These are phyloP conservation scores for Rhegmatorhina hoffmannsi DNA, from an alignment of 2,113 vertebrate genomes.

Conservation along the genomic window DNA sequence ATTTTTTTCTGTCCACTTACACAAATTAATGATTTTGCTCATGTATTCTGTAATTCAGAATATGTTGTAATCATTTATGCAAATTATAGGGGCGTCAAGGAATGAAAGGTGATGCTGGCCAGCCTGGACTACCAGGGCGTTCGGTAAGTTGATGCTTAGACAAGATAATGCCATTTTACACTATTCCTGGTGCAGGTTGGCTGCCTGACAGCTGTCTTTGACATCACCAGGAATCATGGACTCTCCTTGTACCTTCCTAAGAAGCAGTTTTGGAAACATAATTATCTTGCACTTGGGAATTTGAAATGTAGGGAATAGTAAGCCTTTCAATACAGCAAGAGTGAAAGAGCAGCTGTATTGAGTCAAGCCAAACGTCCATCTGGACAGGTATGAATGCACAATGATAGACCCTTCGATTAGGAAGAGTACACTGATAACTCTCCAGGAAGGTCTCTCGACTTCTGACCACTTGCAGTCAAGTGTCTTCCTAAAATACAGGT, in stretches of 20 bases:
- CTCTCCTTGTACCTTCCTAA: background rate
- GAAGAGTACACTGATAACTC: background rate
- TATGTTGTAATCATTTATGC: background rate
- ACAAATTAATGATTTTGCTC: background rate
- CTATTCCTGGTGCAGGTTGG: background rate
- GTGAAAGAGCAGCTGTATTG: background rate
- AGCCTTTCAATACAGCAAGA: background rate
- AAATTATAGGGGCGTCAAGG: constrained; percentile 89
- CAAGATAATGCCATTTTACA: background rate
- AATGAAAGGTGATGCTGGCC: constrained; percentile 92
- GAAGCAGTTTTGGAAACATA: background rate
- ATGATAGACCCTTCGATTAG: background rate
- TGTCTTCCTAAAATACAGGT: background rate
- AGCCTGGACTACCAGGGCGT: constrained; percentile 89
- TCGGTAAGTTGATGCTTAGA: constrained; percentile 56
- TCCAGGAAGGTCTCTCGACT: background rate
- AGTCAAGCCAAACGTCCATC: background rate
- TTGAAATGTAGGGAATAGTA: background rate
- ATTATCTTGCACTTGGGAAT: background rate
- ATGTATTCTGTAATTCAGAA: background rate
- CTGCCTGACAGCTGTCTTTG: background rate
- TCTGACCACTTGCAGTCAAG: background rate
- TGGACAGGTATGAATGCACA: background rate
- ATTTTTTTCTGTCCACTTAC: background rate
- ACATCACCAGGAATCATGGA: background rate